phyloP scores from a whole-genome alignment of 2,113 vertebrate species.

The Cervus canadensis region DNA sequence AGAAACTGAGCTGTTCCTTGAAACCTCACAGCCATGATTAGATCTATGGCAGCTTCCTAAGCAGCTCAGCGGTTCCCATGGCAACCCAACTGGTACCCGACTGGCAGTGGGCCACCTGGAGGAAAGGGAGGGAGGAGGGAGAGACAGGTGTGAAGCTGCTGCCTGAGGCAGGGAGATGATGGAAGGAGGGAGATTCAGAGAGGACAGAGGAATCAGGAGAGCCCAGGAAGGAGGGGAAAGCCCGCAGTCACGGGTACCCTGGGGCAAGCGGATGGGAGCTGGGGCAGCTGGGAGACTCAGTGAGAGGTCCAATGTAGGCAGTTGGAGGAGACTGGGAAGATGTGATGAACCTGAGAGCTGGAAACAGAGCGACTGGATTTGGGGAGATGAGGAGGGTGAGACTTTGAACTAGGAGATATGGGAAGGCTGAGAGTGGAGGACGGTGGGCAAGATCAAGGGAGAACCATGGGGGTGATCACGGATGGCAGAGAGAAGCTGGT shows the following conservation, averaged over 20 bases:
- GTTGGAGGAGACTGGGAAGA: neutral
- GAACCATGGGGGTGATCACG: neutral
- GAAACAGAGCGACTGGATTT: neutral
- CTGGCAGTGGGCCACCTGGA: slow-evolving; percentile 64
- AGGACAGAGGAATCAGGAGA: neutral
- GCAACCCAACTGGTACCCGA: slow-evolving; percentile 51
- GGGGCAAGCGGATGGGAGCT: neutral
- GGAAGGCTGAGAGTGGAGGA: neutral
- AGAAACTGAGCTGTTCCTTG: slow-evolving; percentile 66
- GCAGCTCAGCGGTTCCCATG: slow-evolving; percentile 64
- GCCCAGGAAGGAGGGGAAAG: neutral
- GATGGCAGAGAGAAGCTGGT: neutral
- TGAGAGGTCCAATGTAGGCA: neutral
- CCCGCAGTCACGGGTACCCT: rapidly evolving
- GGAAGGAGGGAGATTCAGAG: neutral
- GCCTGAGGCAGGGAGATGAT: neutral
- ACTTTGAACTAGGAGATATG: neutral
- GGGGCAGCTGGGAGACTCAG: neutral
- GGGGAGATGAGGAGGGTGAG: neutral
- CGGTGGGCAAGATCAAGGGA: too few species aligned
- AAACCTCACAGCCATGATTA: slow-evolving; percentile 63
- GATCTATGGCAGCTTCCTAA: slow-evolving; percentile 74
- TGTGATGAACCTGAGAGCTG: neutral
- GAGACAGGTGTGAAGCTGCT: slow-evolving; percentile 54
- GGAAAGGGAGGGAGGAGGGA: neutral